Conservation (phyloP, 2,797 vertebrate species). For the Notoglanidium macrostoma region DNA sequence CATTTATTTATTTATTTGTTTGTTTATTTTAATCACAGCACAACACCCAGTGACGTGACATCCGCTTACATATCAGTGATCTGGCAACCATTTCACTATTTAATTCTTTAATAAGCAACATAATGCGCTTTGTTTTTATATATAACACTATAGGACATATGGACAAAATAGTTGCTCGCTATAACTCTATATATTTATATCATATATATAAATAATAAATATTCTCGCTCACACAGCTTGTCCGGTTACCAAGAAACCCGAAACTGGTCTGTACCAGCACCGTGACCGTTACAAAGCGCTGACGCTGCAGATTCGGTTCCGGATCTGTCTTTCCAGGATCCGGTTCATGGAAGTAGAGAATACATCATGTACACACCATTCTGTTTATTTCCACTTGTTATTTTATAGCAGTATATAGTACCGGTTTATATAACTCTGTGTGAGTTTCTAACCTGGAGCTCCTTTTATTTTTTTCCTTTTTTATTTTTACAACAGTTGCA, state of each 20-base stretch:
- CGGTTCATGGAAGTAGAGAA: not conserved
- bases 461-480: too few species aligned
- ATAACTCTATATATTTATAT: too few species aligned
- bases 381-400: not conserved
- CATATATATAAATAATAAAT: not conserved
- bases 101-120: not conserved
- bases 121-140: too few species aligned
- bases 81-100: not conserved
- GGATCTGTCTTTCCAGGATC: not conserved
- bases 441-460: too few species aligned
- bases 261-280: not conserved
- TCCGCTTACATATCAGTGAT: not conserved
- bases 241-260: too few species aligned
- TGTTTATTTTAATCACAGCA: not conserved
- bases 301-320: not conserved
- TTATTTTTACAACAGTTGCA: constrained; percentile 6
- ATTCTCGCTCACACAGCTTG: not conserved
- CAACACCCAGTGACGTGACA: not conserved
- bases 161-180: too few species aligned
- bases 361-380: not conserved
- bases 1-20: not conserved
- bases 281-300: not conserved
- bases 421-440: not conserved
- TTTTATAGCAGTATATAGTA: not conserved
- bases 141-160: too few species aligned